Percentiles rank a stretch among this genome's conserved stretches.
These are phyloP conservation scores for Noctua comes DNA, from an alignment of 2,888 invertebrate species.

Conservation along the genomic window DNA sequence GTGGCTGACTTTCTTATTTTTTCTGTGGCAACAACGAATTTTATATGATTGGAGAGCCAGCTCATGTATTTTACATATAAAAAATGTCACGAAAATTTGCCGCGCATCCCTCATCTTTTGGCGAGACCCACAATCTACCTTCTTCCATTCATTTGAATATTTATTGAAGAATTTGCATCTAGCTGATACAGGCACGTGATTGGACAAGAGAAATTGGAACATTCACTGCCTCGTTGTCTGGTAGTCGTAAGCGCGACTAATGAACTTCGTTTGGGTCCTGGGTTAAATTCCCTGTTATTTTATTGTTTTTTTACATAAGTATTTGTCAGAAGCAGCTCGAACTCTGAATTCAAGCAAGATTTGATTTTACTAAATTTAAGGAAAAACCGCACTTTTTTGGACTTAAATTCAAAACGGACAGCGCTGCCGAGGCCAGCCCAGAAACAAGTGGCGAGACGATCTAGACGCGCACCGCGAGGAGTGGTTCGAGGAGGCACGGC, in stretches of 20 bases:
- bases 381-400: background rate
- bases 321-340: background rate
- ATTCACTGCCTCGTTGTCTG: background rate
- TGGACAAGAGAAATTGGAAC: constrained; percentile 14
- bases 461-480: too few species aligned
- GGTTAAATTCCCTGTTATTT: background rate
- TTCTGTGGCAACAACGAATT: constrained; percentile 15
- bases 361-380: background rate
- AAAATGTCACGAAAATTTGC: constrained; percentile 37
- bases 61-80: constrained; percentile 19
- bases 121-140: constrained; percentile 30
- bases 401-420: background rate
- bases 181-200: constrained; percentile 37
- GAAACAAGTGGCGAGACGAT: too few species aligned
- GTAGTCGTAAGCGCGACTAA: background rate
- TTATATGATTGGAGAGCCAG: constrained; percentile 14
- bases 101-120: constrained; percentile 36
- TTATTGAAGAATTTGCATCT: constrained; percentile 56
- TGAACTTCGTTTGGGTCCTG: background rate
- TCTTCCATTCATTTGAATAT: constrained; percentile 60
- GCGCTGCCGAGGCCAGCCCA: too few species aligned
- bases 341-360: background rate
- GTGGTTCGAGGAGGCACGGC: too few species aligned
- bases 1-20: constrained; percentile 3
- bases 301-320: background rate